Evolutionary conservation across 2,113 vertebrate species (phyloP), one percentile per base, ranked within the genome.

Genomic region (Arenaria interpres): DNA sequence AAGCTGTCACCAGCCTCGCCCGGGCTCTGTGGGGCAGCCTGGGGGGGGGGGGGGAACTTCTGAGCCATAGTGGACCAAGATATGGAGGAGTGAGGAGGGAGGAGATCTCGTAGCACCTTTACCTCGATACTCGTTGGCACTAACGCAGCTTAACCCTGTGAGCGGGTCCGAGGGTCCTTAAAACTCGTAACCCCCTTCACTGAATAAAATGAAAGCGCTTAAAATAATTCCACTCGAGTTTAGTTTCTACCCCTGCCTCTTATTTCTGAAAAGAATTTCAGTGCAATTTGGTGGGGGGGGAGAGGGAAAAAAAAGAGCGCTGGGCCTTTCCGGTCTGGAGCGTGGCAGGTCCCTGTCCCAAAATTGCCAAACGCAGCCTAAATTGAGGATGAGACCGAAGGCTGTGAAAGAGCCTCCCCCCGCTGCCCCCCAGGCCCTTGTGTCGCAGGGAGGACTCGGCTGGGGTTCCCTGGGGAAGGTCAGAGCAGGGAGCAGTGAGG

Each of bases 401-500:
- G 32, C 56, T 54, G 63, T 10, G 45, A 0, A 5, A 1, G 3
- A 64, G 66, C 37, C 17, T 2, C 4, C 4, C 2, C 53, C 53
- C 9, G 2, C 53, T 54, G 53, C 13, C 53, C 53, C 53, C 51
- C 13, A 9, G 1, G 2, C 1, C 2, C 53, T 8, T 12, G 8
- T 32, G 39, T 25, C 5, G 0, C 10, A 24, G 56, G 16, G 30
- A 9, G 5, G 9, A 16, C 10, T 11, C 7, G 2, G 35, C 54
- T 51, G 60, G 39, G 14, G 6, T 12, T 32, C 23, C 59, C 64
- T 22, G 41, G 60, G 53, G 25, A 54, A 5, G 24, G 13, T 23
- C 20, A 21, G 12, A 72, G 46, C 53, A 27, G 17, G 1, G 0
- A 27, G 2, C 3, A 3, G 12, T 24, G 63, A 5, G 0, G 8